phyloP scores from a whole-genome alignment of 1,140 invertebrate species.

The Brachionus rubens region DNA sequence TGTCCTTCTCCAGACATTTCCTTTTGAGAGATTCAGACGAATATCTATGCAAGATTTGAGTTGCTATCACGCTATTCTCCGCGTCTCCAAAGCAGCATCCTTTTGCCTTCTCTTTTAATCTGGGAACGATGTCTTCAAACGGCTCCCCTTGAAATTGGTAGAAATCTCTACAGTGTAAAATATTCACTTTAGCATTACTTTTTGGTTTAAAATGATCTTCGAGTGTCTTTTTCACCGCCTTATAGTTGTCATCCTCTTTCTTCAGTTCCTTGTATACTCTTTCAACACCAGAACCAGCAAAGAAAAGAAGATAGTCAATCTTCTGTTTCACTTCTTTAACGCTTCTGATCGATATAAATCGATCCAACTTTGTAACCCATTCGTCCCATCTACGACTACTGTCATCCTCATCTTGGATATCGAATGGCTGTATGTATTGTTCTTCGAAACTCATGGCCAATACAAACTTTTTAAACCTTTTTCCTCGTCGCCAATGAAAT shows the following conservation, averaged over 20 bases:
- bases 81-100: neutral
- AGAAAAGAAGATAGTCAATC: constrained; percentile 12
- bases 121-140: neutral
- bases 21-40: constrained; percentile 4
- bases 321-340: constrained; percentile 7
- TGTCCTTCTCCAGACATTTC: constrained; percentile 12
- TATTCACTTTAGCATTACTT: constrained; percentile 2
- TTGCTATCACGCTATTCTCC: neutral
- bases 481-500: constrained; percentile 23
- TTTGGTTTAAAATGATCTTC: neutral
- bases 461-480: neutral
- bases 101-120: constrained; percentile 19
- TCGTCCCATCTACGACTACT: constrained; percentile 18
- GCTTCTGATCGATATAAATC: neutral
- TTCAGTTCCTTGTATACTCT: neutral
- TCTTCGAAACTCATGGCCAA: neutral
- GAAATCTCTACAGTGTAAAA: neutral
- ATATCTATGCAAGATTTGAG: constrained; percentile 24
- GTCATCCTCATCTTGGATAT: constrained; percentile 12
- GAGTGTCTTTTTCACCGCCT: constrained; percentile 1
- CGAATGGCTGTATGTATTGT: neutral
- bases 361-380: neutral
- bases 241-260: neutral
- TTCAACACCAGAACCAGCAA: neutral
- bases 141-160: neutral